Conservation (phyloP, 2,797 vertebrate species). For the Iguana delicatissima region DNA sequence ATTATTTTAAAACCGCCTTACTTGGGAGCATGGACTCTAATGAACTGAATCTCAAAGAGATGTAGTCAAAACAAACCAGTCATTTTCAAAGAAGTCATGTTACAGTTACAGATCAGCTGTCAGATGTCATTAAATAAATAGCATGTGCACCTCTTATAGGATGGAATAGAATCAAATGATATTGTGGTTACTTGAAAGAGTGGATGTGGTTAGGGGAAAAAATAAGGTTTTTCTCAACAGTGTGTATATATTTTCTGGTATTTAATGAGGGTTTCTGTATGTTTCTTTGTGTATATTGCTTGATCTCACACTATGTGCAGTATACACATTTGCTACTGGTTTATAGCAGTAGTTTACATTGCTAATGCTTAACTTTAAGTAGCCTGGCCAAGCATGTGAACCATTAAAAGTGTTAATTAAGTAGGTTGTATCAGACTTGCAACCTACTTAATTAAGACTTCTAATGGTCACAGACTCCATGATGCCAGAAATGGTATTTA, state of each 20-base stretch:
- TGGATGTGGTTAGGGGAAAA: neutral
- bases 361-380: rapidly evolving
- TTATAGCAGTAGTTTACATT: neutral
- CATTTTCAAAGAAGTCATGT: neutral
- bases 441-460: neutral
- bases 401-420: neutral
- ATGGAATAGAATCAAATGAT: neutral
- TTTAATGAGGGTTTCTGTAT: neutral
- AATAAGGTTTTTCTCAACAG: neutral
- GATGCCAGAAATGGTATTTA: neutral
- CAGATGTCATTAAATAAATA: neutral
- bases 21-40: neutral
- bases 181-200: neutral
- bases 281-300: neutral
- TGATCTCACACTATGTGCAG: rapidly evolving
- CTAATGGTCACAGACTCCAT: neutral
- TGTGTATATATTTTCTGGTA: neutral
- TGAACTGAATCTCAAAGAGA: neutral
- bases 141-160: neutral
- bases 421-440: neutral
- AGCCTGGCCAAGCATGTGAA: conserved; percentile 19
- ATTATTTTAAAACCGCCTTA: no score
- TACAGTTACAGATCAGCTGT: neutral
- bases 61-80: neutral
- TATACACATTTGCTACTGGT: neutral